A percentile compares a stretch with the other conserved stretches of the same genome.
These are phyloP conservation scores for Zapus hudsonius DNA, from an alignment of 2,113 vertebrate genomes.

Conservation along the genomic window DNA sequence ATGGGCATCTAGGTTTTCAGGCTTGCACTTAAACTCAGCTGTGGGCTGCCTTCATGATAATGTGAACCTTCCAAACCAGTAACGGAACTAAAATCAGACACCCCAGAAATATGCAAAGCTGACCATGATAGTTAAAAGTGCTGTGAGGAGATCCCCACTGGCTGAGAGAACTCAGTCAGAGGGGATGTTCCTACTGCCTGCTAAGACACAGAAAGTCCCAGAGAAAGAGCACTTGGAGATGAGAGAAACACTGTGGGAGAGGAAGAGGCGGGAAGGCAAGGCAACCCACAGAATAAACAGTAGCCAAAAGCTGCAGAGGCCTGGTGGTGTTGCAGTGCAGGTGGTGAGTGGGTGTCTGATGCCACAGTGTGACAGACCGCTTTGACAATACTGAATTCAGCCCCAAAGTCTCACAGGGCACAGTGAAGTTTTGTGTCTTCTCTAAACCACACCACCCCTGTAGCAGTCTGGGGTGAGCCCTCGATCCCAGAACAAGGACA, in stretches of 20 bases:
- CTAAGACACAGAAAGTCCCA: background rate
- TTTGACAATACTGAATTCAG: fast-evolving
- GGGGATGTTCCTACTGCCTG: background rate
- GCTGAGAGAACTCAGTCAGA: background rate
- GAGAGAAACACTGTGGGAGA: background rate
- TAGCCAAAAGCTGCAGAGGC: fast-evolving
- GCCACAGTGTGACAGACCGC: fast-evolving
- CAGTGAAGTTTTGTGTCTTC: fast-evolving
- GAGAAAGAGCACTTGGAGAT: background rate
- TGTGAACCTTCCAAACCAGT: background rate
- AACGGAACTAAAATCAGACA: background rate
- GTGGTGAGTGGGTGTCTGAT: fast-evolving
- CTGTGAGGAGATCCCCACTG: background rate
- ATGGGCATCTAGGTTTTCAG: background rate
- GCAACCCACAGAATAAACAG: fast-evolving
- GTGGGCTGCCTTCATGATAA: background rate
- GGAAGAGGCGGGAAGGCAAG: too few relatives aligned
- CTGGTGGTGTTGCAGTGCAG: fast-evolving
- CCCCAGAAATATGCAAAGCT: background rate
- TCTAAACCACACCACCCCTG: fast-evolving
- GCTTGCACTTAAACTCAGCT: background rate
- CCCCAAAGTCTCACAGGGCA: background rate
- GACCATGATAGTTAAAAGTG: conserved; percentile 20
- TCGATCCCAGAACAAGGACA: background rate
- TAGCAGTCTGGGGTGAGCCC: background rate